These are phyloP conservation scores for Mus pahari DNA, from an alignment of 2,113 vertebrate species.

Conservation along the genomic window DNA sequence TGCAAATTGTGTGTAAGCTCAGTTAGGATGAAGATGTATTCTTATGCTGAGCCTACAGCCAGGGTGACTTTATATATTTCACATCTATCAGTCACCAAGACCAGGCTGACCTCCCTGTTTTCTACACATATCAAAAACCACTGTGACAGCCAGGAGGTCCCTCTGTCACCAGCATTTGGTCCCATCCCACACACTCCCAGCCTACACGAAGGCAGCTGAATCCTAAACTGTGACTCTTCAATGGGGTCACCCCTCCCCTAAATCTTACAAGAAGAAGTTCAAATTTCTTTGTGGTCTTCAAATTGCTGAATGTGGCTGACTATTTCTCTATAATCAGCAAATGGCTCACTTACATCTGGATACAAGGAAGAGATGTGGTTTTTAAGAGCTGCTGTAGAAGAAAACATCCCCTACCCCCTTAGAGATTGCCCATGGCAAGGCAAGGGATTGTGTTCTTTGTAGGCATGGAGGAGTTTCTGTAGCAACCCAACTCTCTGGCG, in stretches of 20 bases:
- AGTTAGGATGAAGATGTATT: background rate
- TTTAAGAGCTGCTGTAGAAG: background rate
- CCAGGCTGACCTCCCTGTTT: background rate
- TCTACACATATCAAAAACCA: background rate
- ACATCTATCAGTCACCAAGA: background rate
- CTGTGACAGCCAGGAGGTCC: background rate
- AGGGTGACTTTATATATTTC: background rate
- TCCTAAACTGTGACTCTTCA: no score
- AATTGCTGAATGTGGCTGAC: background rate
- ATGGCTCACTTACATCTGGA: background rate
- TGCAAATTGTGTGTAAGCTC: background rate
- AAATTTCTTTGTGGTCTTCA: background rate
- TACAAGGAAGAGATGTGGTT: background rate
- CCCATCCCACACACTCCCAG: background rate
- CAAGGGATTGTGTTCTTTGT: background rate
- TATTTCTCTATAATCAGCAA: background rate
- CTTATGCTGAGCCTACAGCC: background rate
- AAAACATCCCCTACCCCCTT: no score
- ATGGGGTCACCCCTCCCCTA: background rate
- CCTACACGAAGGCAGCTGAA: background rate
- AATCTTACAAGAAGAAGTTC: background rate
- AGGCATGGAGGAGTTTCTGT: background rate
- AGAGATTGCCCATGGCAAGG: background rate
- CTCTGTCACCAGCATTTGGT: background rate
- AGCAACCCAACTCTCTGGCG: background rate